phyloP scores from a whole-genome alignment of 1,140 invertebrate species.

The Drosophila lacertosa region DNA sequence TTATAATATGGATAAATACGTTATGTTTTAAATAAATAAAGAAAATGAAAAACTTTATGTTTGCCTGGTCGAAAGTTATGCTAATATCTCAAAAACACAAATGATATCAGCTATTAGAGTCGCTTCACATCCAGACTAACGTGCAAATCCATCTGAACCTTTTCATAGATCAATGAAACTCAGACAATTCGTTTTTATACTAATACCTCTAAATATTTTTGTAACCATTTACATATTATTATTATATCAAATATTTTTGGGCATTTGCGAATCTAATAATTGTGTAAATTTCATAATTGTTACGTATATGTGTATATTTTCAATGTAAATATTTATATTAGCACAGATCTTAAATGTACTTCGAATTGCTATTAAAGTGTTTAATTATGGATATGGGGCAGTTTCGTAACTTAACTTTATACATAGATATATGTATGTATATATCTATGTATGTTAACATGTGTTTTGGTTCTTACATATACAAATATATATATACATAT shows the following conservation, averaged over 20 bases:
- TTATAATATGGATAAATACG: constrained; percentile 80
- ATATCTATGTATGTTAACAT: not conserved
- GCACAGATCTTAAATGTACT: constrained; percentile 19
- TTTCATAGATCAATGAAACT: not conserved
- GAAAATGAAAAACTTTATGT: constrained; percentile 59
- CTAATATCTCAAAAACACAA: constrained; percentile 67
- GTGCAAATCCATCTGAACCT: not conserved
- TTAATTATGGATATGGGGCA: constrained; percentile 11
- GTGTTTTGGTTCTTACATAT: no score
- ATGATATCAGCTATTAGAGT: constrained; percentile 62
- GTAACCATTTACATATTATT: constrained; percentile 1
- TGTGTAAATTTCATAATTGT: constrained; percentile 5
- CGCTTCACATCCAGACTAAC: constrained; percentile 61
- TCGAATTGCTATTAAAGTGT: constrained; percentile 14
- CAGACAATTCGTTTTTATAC: constrained; percentile 5
- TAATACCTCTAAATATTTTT: constrained; percentile 3
- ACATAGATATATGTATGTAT: not conserved
- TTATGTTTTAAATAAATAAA: constrained; percentile 75
- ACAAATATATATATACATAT: constrained; percentile 12
- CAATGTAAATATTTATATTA: constrained; percentile 10
- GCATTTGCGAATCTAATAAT: constrained; percentile 26
- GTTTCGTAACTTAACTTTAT: not conserved
- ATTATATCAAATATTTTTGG: constrained; percentile 24
- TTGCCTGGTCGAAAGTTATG: constrained; percentile 70
- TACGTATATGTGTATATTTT: constrained; percentile 7